phyloP scores from a whole-genome alignment of 2,113 vertebrate genomes.

The Leptocoma aspasia region DNA sequence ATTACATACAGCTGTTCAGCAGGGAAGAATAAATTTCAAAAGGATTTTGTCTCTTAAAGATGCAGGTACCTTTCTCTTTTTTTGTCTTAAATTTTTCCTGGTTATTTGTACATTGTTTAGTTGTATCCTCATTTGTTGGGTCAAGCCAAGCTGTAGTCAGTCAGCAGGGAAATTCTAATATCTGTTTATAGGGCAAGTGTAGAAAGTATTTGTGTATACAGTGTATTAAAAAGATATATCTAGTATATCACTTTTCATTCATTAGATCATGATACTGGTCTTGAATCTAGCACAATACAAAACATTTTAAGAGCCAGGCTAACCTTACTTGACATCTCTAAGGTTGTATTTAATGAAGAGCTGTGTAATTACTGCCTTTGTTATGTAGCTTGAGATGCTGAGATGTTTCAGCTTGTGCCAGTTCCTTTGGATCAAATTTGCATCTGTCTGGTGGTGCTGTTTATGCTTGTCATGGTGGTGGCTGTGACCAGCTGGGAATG shows the following conservation, averaged over 20 bases:
- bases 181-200: neutral
- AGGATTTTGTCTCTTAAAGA: neutral
- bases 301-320: neutral
- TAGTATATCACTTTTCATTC: neutral
- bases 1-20: neutral
- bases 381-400: neutral
- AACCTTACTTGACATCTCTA: neutral
- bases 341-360: neutral
- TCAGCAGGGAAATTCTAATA: neutral
- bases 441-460: neutral
- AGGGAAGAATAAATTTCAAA: neutral
- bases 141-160: neutral
- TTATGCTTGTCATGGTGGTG: neutral
- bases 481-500: neutral
- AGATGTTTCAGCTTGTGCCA: neutral
- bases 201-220: neutral
- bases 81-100: neutral
- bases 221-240: neutral
- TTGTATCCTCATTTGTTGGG: neutral
- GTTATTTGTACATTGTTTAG: neutral
- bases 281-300: neutral
- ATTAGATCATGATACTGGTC: neutral
- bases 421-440: neutral
- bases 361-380: neutral
- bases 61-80: neutral